Conservation (phyloP, 2,888 invertebrate genomes). For the Yponomeuta plumbellus region DNA sequence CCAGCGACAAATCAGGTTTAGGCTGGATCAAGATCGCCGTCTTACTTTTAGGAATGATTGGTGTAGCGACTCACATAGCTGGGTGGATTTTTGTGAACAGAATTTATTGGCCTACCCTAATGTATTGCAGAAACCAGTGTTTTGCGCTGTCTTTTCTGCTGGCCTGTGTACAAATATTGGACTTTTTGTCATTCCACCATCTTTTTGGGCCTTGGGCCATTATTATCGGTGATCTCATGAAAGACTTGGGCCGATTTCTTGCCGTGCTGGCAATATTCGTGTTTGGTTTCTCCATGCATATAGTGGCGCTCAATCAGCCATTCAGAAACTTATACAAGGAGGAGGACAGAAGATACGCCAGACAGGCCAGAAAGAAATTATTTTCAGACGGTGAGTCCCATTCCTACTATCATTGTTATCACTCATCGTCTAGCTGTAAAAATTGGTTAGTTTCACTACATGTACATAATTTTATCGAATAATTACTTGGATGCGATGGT, state of each 20-base stretch:
- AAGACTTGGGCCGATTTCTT: conserved; percentile 96
- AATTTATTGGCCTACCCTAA: conserved; percentile 87
- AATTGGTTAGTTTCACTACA: neutral
- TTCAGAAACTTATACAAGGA: conserved; percentile 82
- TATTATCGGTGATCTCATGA: conserved; percentile 96
- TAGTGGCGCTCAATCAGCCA: conserved; percentile 97
- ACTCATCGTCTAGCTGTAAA: neutral
- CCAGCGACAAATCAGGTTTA: conserved; percentile 97
- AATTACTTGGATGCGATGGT: neutral
- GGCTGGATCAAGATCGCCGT: conserved; percentile 96
- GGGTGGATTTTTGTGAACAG: conserved; percentile 83
- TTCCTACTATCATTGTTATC: conserved; percentile 25
- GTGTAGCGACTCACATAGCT: conserved; percentile 91
- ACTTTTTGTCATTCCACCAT: conserved; percentile 99
- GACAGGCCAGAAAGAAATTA: conserved; percentile 69
- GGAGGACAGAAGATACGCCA: conserved; percentile 77
- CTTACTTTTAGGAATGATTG: conserved; percentile 90
- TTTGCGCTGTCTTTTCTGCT: conserved; percentile 96
- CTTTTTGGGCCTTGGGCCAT: conserved; percentile 99
- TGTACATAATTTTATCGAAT: neutral
- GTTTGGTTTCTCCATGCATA: conserved; percentile 98
- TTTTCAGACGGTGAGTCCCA: conserved; percentile 84
- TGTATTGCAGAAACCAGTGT: conserved; percentile 97
- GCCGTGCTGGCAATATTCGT: conserved; percentile 99
- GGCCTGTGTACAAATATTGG: conserved; percentile 97